Base-by-base conservation (phyloP, 2,797 vertebrate genomes). In the Girardinus metallicus region DNA sequence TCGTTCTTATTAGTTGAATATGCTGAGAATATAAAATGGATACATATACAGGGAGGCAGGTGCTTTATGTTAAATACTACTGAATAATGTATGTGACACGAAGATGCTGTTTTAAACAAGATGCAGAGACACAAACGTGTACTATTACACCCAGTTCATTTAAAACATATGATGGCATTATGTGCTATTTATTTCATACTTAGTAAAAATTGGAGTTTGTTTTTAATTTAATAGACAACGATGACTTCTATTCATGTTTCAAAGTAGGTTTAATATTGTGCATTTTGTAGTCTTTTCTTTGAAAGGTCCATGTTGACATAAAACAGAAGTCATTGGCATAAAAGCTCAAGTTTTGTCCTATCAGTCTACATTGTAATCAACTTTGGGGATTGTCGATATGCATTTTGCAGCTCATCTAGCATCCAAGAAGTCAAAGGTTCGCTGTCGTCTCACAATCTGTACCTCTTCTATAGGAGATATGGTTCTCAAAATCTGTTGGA, bases 1-100 rank as follows among this genome's bases (percentile, higher is more conserved):
- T 80, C 7, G 10, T 57, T 46, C 86, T 88, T 81, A 84, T 90
- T 88, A 90, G 77, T 78, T 83, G 76, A 93, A 91, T 89, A 72
- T 93, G 89, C 91, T 91, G 88, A 92, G 89, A 72, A 81, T 83
- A 87, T 83, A 71, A 85, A 93, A 91, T 83, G 16, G 13, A 87
- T 90, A 88, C 81, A 90, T 84, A 90, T 83, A 83, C 84, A 53
- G 51, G 75, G 72, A 91, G 91, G 92, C 86, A 90, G 83, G 80
- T 85, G 86, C 77, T 82, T 93, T 83, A 80, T 87, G 86, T 92
- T 86, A 90, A 87, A 86, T 84, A 85, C 76, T 62, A 74, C 51
- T 93, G 90, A 94, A 95, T 95, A 93, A 94, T 95, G 88, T 85
- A 94, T 90, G 73, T 74, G 68, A 82, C 64, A 81, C 82, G 51